phyloP scores from a whole-genome alignment of 2,888 invertebrate species.

The Pseudococcus viburni region DNA sequence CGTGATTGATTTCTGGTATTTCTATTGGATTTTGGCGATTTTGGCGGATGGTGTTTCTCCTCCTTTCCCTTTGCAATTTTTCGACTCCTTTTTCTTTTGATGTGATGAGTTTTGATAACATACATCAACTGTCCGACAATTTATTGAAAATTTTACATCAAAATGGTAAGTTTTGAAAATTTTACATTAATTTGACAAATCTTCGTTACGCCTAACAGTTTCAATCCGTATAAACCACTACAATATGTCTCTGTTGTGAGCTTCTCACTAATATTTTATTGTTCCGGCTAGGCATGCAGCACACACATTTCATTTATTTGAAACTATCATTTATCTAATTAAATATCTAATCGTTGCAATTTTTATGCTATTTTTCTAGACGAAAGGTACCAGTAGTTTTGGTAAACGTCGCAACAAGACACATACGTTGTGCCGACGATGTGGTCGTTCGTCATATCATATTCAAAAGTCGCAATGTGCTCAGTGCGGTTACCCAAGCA shows the following conservation, averaged over 20 bases:
- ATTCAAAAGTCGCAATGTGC: conserved; percentile 98
- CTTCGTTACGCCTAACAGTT: not conserved
- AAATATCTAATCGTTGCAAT: not conserved
- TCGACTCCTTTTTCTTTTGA: not conserved
- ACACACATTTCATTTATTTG: not conserved
- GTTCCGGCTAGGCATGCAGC: not conserved
- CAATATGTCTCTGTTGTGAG: not conserved
- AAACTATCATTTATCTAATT: not conserved
- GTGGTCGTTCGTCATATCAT: conserved; percentile 98
- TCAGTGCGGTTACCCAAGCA: conserved; percentile 97
- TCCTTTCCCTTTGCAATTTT: not conserved
- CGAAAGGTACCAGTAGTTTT: conserved; percentile 99
- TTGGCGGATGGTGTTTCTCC: too few relatives aligned
- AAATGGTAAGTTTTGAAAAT: conserved; percentile 10
- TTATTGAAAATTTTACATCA: not conserved
- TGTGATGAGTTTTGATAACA: conserved; percentile 20
- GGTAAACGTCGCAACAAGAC: conserved; percentile 99
- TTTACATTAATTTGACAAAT: not conserved
- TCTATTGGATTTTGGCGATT: too few relatives aligned
- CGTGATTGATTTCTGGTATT: too few relatives aligned
- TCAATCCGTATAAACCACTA: not conserved
- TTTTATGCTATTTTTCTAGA: conserved; percentile 76
- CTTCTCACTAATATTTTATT: not conserved
- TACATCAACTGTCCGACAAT: not conserved
- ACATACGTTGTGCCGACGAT: conserved; percentile 98